Evolutionary conservation across 1,140 invertebrate species (phyloP), one percentile per base, ranked within the genome.

Genomic region (Agraylea sexmaculata): DNA sequence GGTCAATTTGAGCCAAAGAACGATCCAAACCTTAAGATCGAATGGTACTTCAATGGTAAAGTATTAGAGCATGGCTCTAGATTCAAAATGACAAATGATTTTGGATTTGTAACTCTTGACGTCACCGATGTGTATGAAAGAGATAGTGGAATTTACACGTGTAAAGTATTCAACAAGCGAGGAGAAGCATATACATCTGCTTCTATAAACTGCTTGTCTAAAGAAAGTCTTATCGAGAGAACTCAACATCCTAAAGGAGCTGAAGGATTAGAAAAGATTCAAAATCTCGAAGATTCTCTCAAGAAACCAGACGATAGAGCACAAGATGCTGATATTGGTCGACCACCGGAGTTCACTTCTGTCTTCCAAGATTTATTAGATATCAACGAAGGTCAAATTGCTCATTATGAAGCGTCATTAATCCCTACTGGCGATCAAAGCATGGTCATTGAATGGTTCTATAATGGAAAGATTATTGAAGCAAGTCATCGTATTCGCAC

Each of bases 391-490:
- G 87, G 87, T 27, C 87, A 92, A 63, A 82, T 91, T 50, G 88
- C 87, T 52, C 88, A 92, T 55, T 94, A 93, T 57, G 91, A 96
- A 65, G 91, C 88, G 11, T 88, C 86, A 25, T 69, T 97, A 1
- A 82, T 88, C 29, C 92, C 92, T 8, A 81, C 89, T 35, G 90
- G 90, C 16, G 92, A 97, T 60, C 88, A 95, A 56, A 87, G 81
- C 18, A 96, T 97, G 91, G 76, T 82, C 18, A 87, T 98, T 18
- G 90, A 97, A 70, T 99, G 93, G 93, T 93, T 93, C 70, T 94
- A 87, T 53, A 92, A 99, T 60, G 86, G 83, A 22, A 81, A 94
- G 59, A 55, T 77, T 0, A 70, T 95, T 32, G 83, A 88, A 64
- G 87, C 88, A 16, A 88, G 86, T 62, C 84, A 89, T 59, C 76